These are phyloP conservation scores for Chromoteleia sp. DNA, from an alignment of 2,888 invertebrate genomes.

Conservation along the genomic window DNA sequence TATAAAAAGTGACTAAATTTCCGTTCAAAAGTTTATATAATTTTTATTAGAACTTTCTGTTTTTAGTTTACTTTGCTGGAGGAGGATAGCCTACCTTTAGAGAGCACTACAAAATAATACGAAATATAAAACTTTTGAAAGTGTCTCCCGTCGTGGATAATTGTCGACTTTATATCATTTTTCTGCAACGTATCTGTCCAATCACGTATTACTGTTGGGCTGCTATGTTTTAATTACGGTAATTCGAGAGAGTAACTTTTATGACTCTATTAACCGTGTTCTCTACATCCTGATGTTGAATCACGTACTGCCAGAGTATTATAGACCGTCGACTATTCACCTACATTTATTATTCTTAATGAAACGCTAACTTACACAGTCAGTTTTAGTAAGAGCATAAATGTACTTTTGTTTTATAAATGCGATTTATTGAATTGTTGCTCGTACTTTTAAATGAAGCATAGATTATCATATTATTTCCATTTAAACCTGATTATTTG, in stretches of 20 bases:
- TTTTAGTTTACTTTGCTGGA: not conserved
- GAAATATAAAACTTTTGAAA: constrained; percentile 18
- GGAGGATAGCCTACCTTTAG: not conserved
- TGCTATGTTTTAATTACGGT: constrained; percentile 74
- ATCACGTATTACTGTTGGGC: constrained; percentile 62
- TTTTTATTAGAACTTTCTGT: too few relatives aligned
- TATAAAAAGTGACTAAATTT: not conserved
- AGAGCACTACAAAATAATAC: not conserved
- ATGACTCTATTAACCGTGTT: constrained; percentile 75
- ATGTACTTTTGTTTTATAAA: constrained; percentile 53
- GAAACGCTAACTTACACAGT: constrained; percentile 64
- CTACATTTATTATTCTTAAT: constrained; percentile 70
- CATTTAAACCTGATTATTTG: not conserved
- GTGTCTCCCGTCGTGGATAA: constrained; percentile 14
- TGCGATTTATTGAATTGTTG: constrained; percentile 58
- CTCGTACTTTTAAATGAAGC: constrained; percentile 27
- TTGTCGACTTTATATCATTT: constrained; percentile 63
- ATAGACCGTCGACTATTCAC: constrained; percentile 69
- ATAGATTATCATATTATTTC: constrained; percentile 11
- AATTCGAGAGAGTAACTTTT: constrained; percentile 75
- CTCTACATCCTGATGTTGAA: constrained; percentile 69
- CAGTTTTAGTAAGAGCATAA: constrained; percentile 60
- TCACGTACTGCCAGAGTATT: constrained; percentile 64
- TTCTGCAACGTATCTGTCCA: constrained; percentile 58
- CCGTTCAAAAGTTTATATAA: constrained; percentile 1